These are phyloP conservation scores for Telenomus remus DNA, from an alignment of 1,140 invertebrate species.

Conservation along the genomic window DNA sequence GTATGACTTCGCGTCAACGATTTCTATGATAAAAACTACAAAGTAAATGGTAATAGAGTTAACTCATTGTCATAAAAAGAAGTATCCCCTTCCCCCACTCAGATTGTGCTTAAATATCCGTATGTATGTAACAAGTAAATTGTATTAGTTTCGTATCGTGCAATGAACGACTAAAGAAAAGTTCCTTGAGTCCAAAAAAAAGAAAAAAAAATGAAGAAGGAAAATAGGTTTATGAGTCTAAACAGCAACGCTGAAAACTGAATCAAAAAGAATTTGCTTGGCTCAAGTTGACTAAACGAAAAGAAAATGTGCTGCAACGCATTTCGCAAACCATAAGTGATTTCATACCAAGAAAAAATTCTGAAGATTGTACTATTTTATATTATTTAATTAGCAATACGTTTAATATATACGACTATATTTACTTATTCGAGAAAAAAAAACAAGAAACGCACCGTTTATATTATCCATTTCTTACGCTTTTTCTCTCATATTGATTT, in stretches of 20 bases:
- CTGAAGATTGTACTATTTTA: constrained; percentile 3
- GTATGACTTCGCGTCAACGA: constrained; percentile 9
- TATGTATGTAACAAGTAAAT: constrained; percentile 11
- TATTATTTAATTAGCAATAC: constrained; percentile 3
- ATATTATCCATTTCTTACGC: neutral
- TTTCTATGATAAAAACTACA: constrained; percentile 20
- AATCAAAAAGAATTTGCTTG: constrained; percentile 10
- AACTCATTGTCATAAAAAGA: constrained; percentile 2
- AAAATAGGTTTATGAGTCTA: too few species aligned
- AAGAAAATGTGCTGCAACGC: constrained; percentile 1
- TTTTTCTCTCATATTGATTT: too few species aligned
- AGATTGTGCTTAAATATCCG: constrained; percentile 14
- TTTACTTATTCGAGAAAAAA: neutral
- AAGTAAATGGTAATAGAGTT: constrained; percentile 9
- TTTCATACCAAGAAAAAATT: neutral
- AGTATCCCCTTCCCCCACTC: too few species aligned
- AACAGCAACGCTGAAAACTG: neutral
- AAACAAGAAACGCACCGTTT: too few species aligned
- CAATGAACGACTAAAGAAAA: constrained; percentile 4
- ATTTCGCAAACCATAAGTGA: constrained; percentile 2
- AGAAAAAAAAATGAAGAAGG: neutral
- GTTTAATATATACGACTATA: neutral
- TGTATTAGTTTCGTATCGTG: constrained; percentile 8
- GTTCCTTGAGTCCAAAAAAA: constrained; percentile 9
- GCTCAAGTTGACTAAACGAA: constrained; percentile 1